These are phyloP conservation scores for Cecidostiba fungosa DNA, from an alignment of 2,888 invertebrate genomes.

Conservation along the genomic window DNA sequence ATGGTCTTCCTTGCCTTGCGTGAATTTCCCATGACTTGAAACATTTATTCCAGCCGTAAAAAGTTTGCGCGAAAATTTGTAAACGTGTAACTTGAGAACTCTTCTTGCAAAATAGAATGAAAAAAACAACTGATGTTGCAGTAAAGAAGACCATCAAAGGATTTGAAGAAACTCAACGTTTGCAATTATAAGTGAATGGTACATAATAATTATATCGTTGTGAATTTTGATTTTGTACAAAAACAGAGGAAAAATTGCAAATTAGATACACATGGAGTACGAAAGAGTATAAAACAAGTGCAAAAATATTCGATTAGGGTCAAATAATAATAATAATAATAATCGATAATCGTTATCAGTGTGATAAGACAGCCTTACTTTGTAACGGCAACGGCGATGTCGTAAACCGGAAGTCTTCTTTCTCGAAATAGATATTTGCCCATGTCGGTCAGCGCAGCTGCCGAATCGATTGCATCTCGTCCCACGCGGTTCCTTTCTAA, in stretches of 20 bases:
- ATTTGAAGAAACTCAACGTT: slow-evolving; percentile 15
- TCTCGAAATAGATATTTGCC: slow-evolving; percentile 98
- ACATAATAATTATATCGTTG: slow-evolving; percentile 11
- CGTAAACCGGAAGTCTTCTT: slow-evolving; percentile 95
- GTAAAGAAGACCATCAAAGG: slow-evolving; percentile 40
- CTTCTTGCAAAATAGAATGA: neutral
- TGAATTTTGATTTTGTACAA: slow-evolving; percentile 40
- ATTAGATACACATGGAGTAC: neutral
- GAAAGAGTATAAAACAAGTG: slow-evolving; percentile 5
- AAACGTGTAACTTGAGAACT: neutral
- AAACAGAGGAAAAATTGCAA: slow-evolving; percentile 17
- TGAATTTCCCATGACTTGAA: slow-evolving; percentile 16
- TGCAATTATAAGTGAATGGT: slow-evolving; percentile 39
- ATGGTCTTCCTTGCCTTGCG: slow-evolving; percentile 24
- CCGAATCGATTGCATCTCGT: slow-evolving; percentile 96
- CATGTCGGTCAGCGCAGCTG: slow-evolving; percentile 97
- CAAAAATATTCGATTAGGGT: neutral
- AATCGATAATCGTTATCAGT: slow-evolving; percentile 20
- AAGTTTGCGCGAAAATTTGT: neutral
- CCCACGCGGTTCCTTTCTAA: slow-evolving; percentile 96
- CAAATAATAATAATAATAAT: neutral
- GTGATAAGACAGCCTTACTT: slow-evolving; percentile 86
- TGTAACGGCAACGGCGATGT: slow-evolving; percentile 97
- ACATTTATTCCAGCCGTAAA: neutral
- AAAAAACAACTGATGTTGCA: neutral